Evolutionary conservation across 92 coral and sea anemone genomes (phyloP), one percentile per base, ranked within the genome.

Genomic region (Zoanthus gigantus): DNA sequence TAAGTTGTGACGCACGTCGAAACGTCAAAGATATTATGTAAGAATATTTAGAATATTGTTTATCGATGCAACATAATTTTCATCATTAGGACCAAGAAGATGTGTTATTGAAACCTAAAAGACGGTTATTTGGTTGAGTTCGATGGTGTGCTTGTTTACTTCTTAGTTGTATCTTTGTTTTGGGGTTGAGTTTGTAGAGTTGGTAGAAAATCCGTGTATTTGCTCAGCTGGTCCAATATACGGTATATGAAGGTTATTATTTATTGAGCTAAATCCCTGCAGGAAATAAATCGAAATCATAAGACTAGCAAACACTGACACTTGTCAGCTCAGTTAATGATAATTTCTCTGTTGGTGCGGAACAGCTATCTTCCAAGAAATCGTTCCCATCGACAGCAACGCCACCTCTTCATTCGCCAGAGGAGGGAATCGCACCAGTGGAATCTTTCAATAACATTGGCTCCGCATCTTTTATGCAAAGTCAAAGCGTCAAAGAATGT

Each of bases 391-490:
- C 61, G 13, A 34, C 85, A 4, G 54, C 29, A 67, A 15, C 60
- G 10, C 73, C 85, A 15, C 7, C 44, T 7, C 82, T 77, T 30
- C 66, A 77, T 23, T 77, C 82, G 8, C 85, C 85, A 66, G 85
- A 81, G 28, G 85, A 81, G 75, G 85, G 85, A 23, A 81, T 81
- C 11, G 85, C 85, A 1, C 85, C 85, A 7, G 85, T 81, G 37
- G 85, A 81, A 18, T 81, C 85, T 28, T 81, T 81, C 61, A 81
- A 81, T 57, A 81, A 81, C 85, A 66, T 32, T 44, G 85, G 85
- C 16, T 81, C 85, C 5, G 85, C 63, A 5, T 81, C 85, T 11
- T 81, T 81, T 47, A 46, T 81, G 73, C 85, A 81, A 81, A 81
- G 46, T 81, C 85, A 81, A 14, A 66, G 74, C 29, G 85, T 81